Evolutionary conservation across 1,140 invertebrate species (phyloP).

Genomic region (Phthorimaea operculella): DNA sequence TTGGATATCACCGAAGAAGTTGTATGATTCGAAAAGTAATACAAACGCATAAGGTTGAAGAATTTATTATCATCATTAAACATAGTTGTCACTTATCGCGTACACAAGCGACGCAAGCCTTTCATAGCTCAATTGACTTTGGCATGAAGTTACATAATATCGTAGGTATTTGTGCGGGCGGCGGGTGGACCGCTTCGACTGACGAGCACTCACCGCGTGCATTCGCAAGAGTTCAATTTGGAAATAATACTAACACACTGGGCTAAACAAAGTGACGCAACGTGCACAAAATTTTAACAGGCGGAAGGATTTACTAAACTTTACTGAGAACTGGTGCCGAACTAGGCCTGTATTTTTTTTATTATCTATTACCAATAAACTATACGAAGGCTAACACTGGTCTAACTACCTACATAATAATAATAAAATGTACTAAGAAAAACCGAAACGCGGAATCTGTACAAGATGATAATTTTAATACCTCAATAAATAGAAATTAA

Average conservation of each 20-base stretch:
- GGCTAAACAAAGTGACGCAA: not conserved
- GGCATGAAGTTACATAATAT: slow-evolving; percentile 58
- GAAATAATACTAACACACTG: not conserved
- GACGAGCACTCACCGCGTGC: not conserved
- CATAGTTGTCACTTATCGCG: slow-evolving; percentile 61
- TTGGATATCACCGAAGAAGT: no score
- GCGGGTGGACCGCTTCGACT: not conserved
- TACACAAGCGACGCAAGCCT: slow-evolving; percentile 63
- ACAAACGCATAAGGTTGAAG: slow-evolving; percentile 41
- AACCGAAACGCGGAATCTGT: not conserved
- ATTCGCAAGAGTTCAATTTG: not conserved
- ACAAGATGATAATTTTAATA: not conserved
- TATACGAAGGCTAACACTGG: not conserved
- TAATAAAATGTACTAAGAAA: not conserved
- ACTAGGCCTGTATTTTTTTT: not conserved
- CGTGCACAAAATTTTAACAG: not conserved
- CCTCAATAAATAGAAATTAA: slow-evolving; percentile 20
- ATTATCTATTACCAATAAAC: slow-evolving; percentile 2
- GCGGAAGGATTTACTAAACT: not conserved
- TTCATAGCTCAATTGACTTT: slow-evolving; percentile 67
- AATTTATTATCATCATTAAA: slow-evolving; percentile 61
- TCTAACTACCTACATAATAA: slow-evolving; percentile 4
- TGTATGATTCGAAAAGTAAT: no score
- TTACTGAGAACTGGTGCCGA: not conserved
- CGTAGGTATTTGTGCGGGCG: slow-evolving; percentile 36